These are phyloP conservation scores for Montipora capricornis DNA, from an alignment of 64 coral and sea anemone genomes.

Conservation along the genomic window DNA sequence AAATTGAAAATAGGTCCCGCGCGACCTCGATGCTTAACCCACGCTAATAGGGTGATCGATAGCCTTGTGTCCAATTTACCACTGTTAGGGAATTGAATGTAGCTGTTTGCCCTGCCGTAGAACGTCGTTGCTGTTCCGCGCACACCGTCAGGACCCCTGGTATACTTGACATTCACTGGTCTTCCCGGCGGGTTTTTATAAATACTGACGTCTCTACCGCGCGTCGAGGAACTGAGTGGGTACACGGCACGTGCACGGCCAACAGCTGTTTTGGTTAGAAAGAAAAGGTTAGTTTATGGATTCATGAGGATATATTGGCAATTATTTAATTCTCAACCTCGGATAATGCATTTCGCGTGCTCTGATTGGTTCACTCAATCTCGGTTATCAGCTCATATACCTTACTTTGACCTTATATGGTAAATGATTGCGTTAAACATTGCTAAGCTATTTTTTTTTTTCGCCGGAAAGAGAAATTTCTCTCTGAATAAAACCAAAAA, in stretches of 20 bases:
- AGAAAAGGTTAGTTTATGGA: neutral
- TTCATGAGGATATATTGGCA: too few species aligned
- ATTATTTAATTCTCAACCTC: too few species aligned
- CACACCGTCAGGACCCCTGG: constrained; percentile 63
- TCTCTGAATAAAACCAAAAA: too few species aligned
- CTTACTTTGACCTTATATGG: too few species aligned
- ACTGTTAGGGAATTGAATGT: constrained; percentile 77
- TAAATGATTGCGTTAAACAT: too few species aligned
- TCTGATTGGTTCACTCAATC: too few species aligned
- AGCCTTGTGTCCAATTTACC: constrained; percentile 69
- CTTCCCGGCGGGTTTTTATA: constrained; percentile 54
- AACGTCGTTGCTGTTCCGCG: constrained; percentile 68
- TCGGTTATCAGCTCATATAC: too few species aligned
- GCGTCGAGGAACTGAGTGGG: constrained; percentile 42
- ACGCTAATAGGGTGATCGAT: constrained; percentile 76
- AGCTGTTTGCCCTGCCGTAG: constrained; percentile 68
- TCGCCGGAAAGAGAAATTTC: too few species aligned
- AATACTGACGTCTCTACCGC: constrained; percentile 61
- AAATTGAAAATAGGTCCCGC: constrained; percentile 70
- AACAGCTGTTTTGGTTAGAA: neutral
- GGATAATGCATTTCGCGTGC: too few species aligned
- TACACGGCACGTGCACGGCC: constrained; percentile 61
- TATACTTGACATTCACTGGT: constrained; percentile 21
- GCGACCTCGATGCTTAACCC: constrained; percentile 67
- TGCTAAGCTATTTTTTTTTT: too few species aligned